Evolutionary conservation across 2,888 invertebrate genomes (phyloP).

Genomic region (Melinopterus prodromus): DNA sequence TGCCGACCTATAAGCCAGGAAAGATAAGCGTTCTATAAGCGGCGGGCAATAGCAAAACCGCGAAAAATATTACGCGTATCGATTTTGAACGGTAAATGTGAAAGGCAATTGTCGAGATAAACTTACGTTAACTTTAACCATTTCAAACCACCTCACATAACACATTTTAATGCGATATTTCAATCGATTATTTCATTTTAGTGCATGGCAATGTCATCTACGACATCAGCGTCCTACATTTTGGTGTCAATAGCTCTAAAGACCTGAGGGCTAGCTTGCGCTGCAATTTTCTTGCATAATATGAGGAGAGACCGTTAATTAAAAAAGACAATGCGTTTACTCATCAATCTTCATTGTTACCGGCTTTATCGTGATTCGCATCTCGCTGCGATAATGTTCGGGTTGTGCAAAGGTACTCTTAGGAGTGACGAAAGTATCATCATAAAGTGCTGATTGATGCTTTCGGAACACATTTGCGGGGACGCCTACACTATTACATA

Average conservation of each 20-base stretch:
- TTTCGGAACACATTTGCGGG: not conserved
- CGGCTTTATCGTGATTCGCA: not conserved
- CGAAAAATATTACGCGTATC: constrained; percentile 9
- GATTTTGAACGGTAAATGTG: constrained; percentile 25
- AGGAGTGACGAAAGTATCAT: not conserved
- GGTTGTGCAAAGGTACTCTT: not conserved
- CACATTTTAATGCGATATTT: not conserved
- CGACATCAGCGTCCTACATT: not conserved
- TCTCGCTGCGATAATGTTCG: not conserved
- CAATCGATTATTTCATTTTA: not conserved
- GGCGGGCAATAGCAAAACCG: not conserved
- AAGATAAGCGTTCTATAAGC: constrained; percentile 5
- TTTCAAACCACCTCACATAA: not conserved
- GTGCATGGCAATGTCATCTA: not conserved
- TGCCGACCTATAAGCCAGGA: constrained; percentile 10
- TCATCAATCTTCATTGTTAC: not conserved
- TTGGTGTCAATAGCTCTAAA: not conserved
- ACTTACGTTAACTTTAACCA: not conserved
- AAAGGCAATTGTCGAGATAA: constrained; percentile 21
- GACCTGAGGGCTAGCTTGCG: not conserved
- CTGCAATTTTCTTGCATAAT: constrained; percentile 4
- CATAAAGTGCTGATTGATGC: not conserved
- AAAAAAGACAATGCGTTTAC: not conserved
- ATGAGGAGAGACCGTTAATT: not conserved
- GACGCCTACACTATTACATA: not conserved